Evolutionary conservation across 2,797 vertebrate species (phyloP).

Genomic region (Megalops cyprinoides): DNA sequence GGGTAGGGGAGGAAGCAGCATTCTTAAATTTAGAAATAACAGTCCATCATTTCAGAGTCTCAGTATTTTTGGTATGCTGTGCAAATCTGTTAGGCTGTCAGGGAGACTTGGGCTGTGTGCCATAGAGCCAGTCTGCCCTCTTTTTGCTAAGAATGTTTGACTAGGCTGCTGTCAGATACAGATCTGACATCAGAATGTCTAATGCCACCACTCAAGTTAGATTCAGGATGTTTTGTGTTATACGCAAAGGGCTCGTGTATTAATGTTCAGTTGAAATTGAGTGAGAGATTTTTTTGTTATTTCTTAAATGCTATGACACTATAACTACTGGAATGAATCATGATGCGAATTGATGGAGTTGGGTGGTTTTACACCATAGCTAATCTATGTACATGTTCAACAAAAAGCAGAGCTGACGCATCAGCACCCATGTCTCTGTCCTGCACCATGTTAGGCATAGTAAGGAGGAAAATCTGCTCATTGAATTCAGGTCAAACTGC

Average conservation of each 20-base stretch:
- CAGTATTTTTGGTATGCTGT: background rate
- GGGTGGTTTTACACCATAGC: too few species aligned
- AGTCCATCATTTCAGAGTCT: background rate
- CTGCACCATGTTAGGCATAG: background rate
- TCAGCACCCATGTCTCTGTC: background rate
- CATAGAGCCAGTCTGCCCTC: background rate
- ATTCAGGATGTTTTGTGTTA: too few species aligned
- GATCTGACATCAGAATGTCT: background rate
- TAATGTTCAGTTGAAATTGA: too few species aligned
- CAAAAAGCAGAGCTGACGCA: background rate
- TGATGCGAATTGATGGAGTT: too few species aligned
- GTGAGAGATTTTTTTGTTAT: too few species aligned
- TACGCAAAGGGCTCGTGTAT: too few species aligned
- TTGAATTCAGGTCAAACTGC: background rate
- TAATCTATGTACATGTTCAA: too few species aligned
- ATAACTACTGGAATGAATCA: too few species aligned
- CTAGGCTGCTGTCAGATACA: too few species aligned
- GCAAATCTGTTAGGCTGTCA: background rate
- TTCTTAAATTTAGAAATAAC: too few species aligned
- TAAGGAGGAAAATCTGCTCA: background rate
- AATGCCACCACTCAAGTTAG: background rate
- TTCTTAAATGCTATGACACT: too few species aligned
- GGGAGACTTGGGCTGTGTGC: background rate
- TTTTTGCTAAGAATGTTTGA: background rate
- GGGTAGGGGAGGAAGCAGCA: too few species aligned